A percentile compares a stretch with the other conserved stretches of the same genome.
Evolutionary conservation across 1,140 invertebrate species (phyloP).

Genomic region (Eumaeus atala): DNA sequence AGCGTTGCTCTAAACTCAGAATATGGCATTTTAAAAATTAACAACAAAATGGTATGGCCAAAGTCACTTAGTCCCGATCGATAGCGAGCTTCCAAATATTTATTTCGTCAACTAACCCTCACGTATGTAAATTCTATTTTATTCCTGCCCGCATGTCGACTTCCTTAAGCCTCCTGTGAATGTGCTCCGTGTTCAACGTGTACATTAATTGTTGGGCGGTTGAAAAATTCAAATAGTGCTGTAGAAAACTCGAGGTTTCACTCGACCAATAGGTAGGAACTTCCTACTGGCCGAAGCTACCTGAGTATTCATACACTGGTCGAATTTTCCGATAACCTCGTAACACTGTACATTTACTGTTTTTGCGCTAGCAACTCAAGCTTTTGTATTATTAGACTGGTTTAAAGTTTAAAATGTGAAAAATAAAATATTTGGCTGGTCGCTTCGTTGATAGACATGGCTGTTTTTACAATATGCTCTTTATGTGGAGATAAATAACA

Average conservation of each 20-base stretch:
- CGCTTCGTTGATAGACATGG: conserved; percentile 55
- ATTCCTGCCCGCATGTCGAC: conserved; percentile 47
- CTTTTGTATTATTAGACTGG: conserved; percentile 48
- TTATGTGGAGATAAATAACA: conserved; percentile 36
- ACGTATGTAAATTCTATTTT: conserved; percentile 31
- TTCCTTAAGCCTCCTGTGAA: conserved; percentile 42
- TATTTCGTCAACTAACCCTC: conserved; percentile 35
- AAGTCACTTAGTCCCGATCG: conserved; percentile 36
- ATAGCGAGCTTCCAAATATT: conserved; percentile 54
- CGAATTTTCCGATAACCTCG: conserved; percentile 24
- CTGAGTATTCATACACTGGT: conserved; percentile 19
- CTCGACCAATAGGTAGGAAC: neutral
- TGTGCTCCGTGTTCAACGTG: conserved; percentile 48
- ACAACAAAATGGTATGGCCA: conserved; percentile 25
- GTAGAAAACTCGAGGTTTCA: conserved; percentile 1
- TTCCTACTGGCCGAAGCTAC: conserved; percentile 1
- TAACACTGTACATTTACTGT: conserved; percentile 40
- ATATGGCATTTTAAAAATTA: conserved; percentile 15
- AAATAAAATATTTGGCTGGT: conserved; percentile 58
- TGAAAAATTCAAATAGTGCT: conserved; percentile 27
- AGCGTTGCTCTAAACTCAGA: conserved; percentile 27
- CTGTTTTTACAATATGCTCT: conserved; percentile 50
- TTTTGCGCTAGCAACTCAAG: conserved; percentile 50
- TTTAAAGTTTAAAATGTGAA: conserved; percentile 22
- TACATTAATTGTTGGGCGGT: conserved; percentile 29